Percentiles rank a stretch among this genome's conserved stretches.
Evolutionary conservation across 2,797 vertebrate species (phyloP).

Genomic region (Pelodytes ibericus): DNA sequence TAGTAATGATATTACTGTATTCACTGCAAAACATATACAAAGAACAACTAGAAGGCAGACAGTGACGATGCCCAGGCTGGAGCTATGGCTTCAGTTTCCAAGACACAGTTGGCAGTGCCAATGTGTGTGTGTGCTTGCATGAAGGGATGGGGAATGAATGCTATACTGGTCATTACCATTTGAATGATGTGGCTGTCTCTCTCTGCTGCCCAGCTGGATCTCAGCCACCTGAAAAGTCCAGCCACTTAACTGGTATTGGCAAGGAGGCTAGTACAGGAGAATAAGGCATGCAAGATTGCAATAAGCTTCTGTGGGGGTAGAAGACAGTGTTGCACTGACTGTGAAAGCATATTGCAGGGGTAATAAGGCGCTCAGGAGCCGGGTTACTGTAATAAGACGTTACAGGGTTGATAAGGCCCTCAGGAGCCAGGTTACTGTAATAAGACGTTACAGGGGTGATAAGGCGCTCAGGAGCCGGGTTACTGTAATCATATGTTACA

Average conservation of each 20-base stretch:
- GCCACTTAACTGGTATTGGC: slow-evolving; percentile 42
- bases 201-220: slow-evolving; percentile 44
- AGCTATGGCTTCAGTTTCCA: slow-evolving; percentile 20
- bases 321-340: background rate
- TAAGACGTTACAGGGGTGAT: background rate
- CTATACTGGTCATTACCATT: slow-evolving; percentile 53
- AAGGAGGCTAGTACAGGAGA: slow-evolving; percentile 22
- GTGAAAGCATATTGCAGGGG: background rate
- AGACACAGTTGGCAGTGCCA: slow-evolving; percentile 45
- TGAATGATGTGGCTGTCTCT: slow-evolving; percentile 52
- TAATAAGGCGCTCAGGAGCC: background rate
- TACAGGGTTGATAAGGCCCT: slow-evolving; percentile 6
- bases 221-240: slow-evolving; percentile 48
- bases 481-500: slow-evolving; percentile 4
- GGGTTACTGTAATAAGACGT: slow-evolving; percentile 2
- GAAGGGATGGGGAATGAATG: slow-evolving; percentile 39
- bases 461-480: background rate
- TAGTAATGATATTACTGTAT: no score
- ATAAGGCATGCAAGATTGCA: slow-evolving; percentile 3
- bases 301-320: background rate
- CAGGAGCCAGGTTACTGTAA: background rate
- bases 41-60: background rate
- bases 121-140: slow-evolving; percentile 43
- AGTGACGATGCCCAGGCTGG: background rate
- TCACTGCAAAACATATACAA: background rate